Evolutionary conservation across 2,113 vertebrate genomes (phyloP).

Genomic region (Hepsetus odoe): DNA sequence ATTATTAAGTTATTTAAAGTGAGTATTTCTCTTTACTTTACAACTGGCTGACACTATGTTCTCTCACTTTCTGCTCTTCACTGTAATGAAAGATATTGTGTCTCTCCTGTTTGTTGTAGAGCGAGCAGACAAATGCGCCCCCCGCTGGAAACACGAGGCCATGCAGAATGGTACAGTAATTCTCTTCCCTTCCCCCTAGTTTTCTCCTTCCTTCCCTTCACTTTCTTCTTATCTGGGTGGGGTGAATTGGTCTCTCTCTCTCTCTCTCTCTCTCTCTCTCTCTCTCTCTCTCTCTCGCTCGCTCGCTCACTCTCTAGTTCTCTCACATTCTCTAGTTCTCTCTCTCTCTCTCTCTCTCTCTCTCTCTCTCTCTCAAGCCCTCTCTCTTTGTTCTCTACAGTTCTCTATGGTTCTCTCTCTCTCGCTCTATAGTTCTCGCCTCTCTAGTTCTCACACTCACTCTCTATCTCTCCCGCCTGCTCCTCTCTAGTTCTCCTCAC

Average conservation of each 20-base stretch:
- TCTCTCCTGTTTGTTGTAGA: conserved; percentile 70
- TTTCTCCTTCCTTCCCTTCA: conserved; percentile 26
- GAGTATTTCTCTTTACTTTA: no score
- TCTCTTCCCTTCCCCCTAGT: conserved; percentile 28
- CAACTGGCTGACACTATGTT: conserved; percentile 2
- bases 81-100: conserved; percentile 45
- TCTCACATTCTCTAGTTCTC: neutral
- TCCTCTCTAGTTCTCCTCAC: no score
- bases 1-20: no score
- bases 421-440: no score
- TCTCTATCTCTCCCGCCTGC: no score
- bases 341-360: neutral
- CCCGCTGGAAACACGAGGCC: conserved; percentile 74
- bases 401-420: no score
- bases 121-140: conserved; percentile 73
- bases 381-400: no score
- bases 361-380: no score
- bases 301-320: neutral
- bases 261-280: neutral
- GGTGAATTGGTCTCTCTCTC: neutral
- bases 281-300: neutral
- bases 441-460: no score
- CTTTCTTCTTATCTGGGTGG: neutral
- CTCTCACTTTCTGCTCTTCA: conserved; percentile 34
- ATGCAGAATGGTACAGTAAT: conserved; percentile 72